phyloP scores from a whole-genome alignment of 64 coral and sea anemone species.

The Cladopsammia gracilis region DNA sequence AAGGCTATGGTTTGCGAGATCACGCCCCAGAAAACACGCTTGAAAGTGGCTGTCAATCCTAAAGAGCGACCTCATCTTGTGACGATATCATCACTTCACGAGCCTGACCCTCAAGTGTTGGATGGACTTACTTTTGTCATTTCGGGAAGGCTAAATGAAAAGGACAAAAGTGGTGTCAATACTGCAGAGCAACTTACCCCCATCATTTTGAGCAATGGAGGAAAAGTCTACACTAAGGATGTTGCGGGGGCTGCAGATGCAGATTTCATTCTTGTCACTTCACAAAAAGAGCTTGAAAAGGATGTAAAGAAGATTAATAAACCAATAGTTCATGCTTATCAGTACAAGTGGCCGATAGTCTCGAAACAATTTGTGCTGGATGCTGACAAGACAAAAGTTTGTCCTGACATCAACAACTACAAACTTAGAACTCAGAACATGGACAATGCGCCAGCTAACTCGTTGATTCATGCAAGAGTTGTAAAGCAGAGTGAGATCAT shows the following conservation, averaged over 20 bases:
- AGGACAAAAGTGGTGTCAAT: conserved; percentile 11
- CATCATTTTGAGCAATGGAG: conserved; percentile 21
- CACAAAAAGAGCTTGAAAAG: no score
- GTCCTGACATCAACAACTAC: neutral
- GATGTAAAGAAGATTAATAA: no score
- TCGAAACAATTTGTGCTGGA: conserved; percentile 35
- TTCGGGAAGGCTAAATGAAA: conserved; percentile 8
- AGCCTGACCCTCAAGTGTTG: no score
- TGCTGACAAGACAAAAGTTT: conserved; percentile 24
- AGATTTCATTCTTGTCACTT: conserved; percentile 22
- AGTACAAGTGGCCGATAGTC: conserved; percentile 44
- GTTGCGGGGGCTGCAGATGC: conserved; percentile 17
- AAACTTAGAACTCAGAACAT: neutral
- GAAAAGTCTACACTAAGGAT: conserved; percentile 38
- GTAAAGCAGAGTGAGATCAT: conserved; percentile 35
- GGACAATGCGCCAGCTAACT: neutral
- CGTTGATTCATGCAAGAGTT: neutral
- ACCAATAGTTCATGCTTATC: conserved; percentile 28
- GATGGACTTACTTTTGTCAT: no score
- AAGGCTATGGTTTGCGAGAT: no score
- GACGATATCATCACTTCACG: no score
- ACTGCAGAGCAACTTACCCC: conserved; percentile 8
- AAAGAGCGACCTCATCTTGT: no score
- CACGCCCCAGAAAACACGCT: no score
- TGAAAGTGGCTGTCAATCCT: no score